These are phyloP conservation scores for Corella eumyota DNA, from an alignment of 23 tunicate species.

Conservation along the genomic window DNA sequence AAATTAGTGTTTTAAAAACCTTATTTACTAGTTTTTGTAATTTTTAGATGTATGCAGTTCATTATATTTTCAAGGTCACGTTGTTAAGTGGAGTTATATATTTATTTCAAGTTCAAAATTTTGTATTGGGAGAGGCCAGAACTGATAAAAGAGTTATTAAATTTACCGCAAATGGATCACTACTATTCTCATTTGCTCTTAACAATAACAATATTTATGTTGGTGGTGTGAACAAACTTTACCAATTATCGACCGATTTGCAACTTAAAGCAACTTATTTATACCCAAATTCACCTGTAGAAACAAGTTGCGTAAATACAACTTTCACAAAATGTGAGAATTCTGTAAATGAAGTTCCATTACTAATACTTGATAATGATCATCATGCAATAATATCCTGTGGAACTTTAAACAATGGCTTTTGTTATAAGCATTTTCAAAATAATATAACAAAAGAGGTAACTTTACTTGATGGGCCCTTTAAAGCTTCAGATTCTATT, in stretches of 20 bases:
- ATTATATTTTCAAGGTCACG: too few relatives aligned
- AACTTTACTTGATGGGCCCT: conserved; percentile 8
- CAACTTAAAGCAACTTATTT: neutral
- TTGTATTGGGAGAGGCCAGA: too few relatives aligned
- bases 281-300: neutral
- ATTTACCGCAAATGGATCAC: too few relatives aligned
- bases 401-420: conserved; percentile 28
- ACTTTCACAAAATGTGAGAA: neutral
- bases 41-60: too few relatives aligned
- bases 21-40: too few relatives aligned
- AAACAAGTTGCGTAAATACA: too few relatives aligned
- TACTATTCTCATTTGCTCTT: too few relatives aligned
- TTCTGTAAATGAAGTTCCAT: conserved; percentile 5
- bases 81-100: too few relatives aligned
- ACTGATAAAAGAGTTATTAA: too few relatives aligned
- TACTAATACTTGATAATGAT: conserved; percentile 12
- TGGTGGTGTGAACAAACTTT: conserved; percentile 2
- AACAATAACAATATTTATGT: neutral
- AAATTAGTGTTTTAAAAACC: too few relatives aligned
- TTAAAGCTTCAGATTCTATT: conserved; percentile 12
- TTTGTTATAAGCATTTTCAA: conserved; percentile 20
- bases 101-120: too few relatives aligned
- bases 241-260: neutral
- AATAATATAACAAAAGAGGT: conserved; percentile 3
- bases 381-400: conserved; percentile 7